Conservation (phyloP, 2,888 invertebrate species). For the Eugnorisma glareosa region DNA sequence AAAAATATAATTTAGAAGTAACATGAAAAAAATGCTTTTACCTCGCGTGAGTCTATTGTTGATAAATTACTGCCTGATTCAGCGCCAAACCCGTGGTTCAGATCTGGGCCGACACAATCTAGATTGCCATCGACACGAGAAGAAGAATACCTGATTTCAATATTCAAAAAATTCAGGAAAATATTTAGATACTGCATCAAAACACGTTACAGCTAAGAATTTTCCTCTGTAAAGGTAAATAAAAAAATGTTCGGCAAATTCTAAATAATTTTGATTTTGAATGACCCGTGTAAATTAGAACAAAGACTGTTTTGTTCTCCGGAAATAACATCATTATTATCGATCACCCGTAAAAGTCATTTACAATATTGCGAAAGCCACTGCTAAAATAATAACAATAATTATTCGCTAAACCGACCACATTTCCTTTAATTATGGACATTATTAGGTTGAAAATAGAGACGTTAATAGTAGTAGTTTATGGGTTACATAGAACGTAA, state of each 20-base stretch:
- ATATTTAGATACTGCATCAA: background rate
- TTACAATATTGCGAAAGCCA: slow-evolving; percentile 4
- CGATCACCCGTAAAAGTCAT: background rate
- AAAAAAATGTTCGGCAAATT: background rate
- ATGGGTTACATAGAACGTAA: slow-evolving; percentile 54
- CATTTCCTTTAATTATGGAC: slow-evolving; percentile 61
- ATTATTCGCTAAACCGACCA: slow-evolving; percentile 45
- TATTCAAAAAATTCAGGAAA: background rate
- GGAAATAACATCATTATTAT: slow-evolving; percentile 17
- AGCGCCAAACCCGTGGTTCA: no score
- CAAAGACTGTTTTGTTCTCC: background rate
- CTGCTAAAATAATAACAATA: slow-evolving; percentile 43
- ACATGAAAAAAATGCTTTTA: background rate
- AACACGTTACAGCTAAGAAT: background rate
- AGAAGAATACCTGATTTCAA: background rate
- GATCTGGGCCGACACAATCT: no score
- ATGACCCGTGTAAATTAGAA: background rate
- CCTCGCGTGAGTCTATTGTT: background rate
- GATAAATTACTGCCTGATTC: background rate
- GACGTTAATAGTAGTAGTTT: slow-evolving; percentile 55
- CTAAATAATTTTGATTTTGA: background rate
- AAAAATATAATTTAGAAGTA: slow-evolving; percentile 8
- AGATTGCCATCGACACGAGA: no score
- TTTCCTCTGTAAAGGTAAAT: background rate
- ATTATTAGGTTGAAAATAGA: slow-evolving; percentile 57